Conservation (phyloP, 2,888 invertebrate species). For the Ptilodon capucinus region DNA sequence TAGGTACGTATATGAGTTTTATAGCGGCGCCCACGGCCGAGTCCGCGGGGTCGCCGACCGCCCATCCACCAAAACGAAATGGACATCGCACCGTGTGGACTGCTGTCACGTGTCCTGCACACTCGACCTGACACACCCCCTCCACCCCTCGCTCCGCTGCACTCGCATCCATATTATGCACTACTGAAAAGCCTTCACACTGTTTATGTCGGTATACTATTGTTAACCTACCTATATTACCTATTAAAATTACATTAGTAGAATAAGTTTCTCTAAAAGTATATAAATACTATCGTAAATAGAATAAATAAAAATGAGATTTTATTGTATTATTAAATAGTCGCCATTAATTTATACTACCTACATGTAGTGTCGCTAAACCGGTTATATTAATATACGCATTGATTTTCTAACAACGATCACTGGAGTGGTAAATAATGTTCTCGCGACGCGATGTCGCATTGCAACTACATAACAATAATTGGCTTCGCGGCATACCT, state of each 20-base stretch:
- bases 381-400: not conserved
- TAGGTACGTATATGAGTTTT: conserved; percentile 40
- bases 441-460: not conserved
- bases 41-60: conserved; percentile 35
- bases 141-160: not conserved
- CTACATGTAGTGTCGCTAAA: not conserved
- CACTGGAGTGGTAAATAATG: not conserved
- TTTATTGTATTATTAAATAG: no score
- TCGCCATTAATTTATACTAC: not conserved
- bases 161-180: not conserved
- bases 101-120: conserved; percentile 32
- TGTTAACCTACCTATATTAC: no score
- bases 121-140: no score
- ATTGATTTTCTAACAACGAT: not conserved
- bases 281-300: no score
- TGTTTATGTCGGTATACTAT: no score
- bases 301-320: no score
- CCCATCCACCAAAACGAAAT: conserved; percentile 43
- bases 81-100: conserved; percentile 29
- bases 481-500: not conserved
- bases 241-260: no score
- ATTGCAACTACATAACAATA: no score
- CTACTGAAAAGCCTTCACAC: no score
- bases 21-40: conserved; percentile 29
- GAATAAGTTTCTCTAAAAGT: no score